Evolutionary conservation across 2,888 invertebrate genomes (phyloP).

Genomic region (Pollenia angustigena): DNA sequence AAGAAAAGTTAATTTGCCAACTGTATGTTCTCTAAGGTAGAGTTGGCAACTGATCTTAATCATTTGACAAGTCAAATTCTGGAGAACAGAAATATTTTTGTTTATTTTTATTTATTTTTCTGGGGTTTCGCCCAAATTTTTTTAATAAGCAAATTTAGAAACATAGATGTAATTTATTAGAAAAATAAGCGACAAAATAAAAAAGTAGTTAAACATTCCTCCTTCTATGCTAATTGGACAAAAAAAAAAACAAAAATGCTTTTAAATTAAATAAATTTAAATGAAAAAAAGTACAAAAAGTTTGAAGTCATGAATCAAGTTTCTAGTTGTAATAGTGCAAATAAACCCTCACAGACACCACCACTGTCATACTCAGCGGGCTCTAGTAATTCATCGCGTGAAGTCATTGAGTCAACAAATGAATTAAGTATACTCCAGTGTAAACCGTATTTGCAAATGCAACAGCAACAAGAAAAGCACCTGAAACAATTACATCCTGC

Average conservation of each 20-base stretch:
- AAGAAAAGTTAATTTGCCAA: background rate
- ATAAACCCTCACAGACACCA: slow-evolving; percentile 15
- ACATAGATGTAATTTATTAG: background rate
- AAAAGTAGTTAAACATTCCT: slow-evolving; percentile 25
- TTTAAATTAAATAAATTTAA: background rate
- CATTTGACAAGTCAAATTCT: slow-evolving; percentile 4
- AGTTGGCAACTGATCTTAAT: slow-evolving; percentile 46
- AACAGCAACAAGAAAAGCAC: slow-evolving; percentile 45
- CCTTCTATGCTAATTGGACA: background rate
- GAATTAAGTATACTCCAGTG: slow-evolving; percentile 63
- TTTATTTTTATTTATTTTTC: slow-evolving; percentile 30
- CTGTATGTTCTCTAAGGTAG: background rate
- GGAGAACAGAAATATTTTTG: slow-evolving; percentile 53
- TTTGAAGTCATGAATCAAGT: slow-evolving; percentile 37
- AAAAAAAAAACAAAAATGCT: background rate
- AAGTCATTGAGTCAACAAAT: slow-evolving; percentile 53
- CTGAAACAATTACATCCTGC: slow-evolving; percentile 26
- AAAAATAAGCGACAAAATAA: background rate
- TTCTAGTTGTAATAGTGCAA: slow-evolving; percentile 4
- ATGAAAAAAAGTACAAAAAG: background rate
- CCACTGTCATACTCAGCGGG: background rate
- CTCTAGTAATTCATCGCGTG: slow-evolving; percentile 34
- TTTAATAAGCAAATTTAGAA: background rate
- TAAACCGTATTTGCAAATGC: slow-evolving; percentile 43
- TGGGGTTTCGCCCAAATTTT: background rate